phyloP scores from a whole-genome alignment of 2,888 invertebrate genomes.

The Pemphredon lugubris region DNA sequence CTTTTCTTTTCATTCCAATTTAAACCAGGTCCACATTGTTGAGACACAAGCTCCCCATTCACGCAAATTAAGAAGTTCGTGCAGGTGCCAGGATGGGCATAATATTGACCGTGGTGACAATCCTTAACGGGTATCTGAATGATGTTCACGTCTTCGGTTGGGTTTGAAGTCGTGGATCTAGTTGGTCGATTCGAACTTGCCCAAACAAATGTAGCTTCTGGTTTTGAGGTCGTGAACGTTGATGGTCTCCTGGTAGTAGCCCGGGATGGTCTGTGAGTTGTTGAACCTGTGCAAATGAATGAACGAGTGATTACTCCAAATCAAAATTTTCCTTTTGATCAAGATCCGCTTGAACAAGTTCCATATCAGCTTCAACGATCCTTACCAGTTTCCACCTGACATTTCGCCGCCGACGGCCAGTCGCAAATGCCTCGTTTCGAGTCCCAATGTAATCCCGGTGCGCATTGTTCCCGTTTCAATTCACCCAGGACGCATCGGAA shows the following conservation, averaged over 20 bases:
- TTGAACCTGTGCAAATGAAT: not conserved
- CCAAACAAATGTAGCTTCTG: no score
- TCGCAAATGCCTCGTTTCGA: conserved; percentile 86
- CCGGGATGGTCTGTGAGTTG: not conserved
- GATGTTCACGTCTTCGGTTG: conserved; percentile 24
- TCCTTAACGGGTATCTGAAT: conserved; percentile 61
- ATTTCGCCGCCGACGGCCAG: conserved; percentile 90
- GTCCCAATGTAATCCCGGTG: conserved; percentile 92
- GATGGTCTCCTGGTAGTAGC: conserved; percentile 21
- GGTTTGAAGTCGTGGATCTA: conserved; percentile 53
- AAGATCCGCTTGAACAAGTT: not conserved
- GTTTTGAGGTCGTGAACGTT: conserved; percentile 5
- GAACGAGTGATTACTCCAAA: not conserved
- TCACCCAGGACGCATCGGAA: conserved; percentile 89
- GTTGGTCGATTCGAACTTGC: conserved; percentile 20
- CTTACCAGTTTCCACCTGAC: conserved; percentile 77
- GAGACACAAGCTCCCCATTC: conserved; percentile 86
- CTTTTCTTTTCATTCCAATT: conserved; percentile 87
- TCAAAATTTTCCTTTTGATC: not conserved
- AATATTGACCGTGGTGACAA: conserved; percentile 89
- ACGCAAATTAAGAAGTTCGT: conserved; percentile 90
- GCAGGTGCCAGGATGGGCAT: conserved; percentile 87
- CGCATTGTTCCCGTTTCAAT: conserved; percentile 87
- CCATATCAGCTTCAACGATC: no score
- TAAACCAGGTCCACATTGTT: conserved; percentile 89